Evolutionary conservation across 2,113 vertebrate species (phyloP).

Genomic region (Ovis canadensis): DNA sequence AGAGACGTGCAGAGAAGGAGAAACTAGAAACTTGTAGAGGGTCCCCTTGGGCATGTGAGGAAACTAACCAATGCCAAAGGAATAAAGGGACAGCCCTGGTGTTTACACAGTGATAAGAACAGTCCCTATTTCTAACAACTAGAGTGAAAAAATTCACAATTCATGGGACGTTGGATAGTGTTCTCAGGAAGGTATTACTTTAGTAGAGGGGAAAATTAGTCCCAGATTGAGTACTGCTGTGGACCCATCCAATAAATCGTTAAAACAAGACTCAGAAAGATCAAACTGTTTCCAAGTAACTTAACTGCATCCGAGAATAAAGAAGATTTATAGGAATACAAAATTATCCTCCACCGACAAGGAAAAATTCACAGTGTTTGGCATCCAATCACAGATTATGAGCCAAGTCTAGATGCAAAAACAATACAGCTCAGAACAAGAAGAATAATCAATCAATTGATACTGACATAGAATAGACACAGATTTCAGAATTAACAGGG

Average conservation of each 20-base stretch:
- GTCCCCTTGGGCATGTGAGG: background rate
- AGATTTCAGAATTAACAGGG: background rate
- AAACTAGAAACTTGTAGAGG: background rate
- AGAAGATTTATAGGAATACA: background rate
- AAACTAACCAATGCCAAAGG: background rate
- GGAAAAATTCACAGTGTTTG: background rate
- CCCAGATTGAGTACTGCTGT: background rate
- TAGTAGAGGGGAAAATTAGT: background rate
- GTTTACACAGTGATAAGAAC: background rate
- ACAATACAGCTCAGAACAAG: background rate
- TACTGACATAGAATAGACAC: background rate
- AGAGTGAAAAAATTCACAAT: background rate
- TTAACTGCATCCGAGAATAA: background rate
- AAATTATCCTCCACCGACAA: background rate
- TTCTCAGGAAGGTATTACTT: background rate
- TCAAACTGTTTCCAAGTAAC: background rate
- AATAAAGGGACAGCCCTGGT: background rate
- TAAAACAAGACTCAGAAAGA: background rate
- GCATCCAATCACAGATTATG: background rate
- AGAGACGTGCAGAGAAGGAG: background rate
- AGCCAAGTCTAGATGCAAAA: background rate
- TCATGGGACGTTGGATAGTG: background rate
- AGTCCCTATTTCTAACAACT: background rate
- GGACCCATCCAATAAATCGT: background rate
- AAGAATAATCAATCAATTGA: background rate